These are phyloP conservation scores for Nysson spinosus DNA, from an alignment of 2,888 invertebrate species.

Conservation along the genomic window DNA sequence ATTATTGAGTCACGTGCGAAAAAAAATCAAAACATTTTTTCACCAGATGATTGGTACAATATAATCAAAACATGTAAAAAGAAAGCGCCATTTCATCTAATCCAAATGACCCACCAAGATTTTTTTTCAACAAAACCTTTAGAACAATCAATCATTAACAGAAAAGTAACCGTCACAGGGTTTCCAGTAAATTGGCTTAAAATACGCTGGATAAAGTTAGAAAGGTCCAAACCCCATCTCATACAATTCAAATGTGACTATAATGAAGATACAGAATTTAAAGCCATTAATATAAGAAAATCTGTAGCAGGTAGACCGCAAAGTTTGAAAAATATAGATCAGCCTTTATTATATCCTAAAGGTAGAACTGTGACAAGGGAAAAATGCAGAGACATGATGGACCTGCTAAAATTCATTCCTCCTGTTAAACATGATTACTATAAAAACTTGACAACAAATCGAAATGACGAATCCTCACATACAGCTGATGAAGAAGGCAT, in stretches of 20 bases:
- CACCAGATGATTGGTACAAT: constrained; percentile 42
- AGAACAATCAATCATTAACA: constrained; percentile 55
- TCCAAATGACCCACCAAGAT: constrained; percentile 56
- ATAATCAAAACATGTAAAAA: constrained; percentile 40
- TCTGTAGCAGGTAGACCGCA: constrained; percentile 45
- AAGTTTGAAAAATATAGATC: constrained; percentile 28
- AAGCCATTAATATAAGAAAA: constrained; percentile 52
- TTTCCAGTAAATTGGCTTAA: constrained; percentile 40
- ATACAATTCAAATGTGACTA: constrained; percentile 55
- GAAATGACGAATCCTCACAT: constrained; percentile 36
- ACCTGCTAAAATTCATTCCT: constrained; percentile 45
- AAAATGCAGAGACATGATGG: constrained; percentile 39
- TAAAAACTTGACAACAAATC: constrained; percentile 43
- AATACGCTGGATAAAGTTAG: constrained; percentile 40
- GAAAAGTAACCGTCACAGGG: constrained; percentile 51
- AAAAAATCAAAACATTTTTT: constrained; percentile 45
- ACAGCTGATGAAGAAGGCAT: constrained; percentile 44
- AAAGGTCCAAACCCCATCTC: constrained; percentile 50
- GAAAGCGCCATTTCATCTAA: constrained; percentile 52
- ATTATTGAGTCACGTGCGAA: constrained; percentile 37
- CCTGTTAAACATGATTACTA: constrained; percentile 44
- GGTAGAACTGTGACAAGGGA: constrained; percentile 28
- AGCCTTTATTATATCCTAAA: constrained; percentile 29
- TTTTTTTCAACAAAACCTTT: constrained; percentile 50
- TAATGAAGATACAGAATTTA: constrained; percentile 54